A percentile compares a stretch with the other conserved stretches of the same genome.
phyloP scores from a whole-genome alignment of 2,888 invertebrate genomes.

The Tetragonisca angustula region DNA sequence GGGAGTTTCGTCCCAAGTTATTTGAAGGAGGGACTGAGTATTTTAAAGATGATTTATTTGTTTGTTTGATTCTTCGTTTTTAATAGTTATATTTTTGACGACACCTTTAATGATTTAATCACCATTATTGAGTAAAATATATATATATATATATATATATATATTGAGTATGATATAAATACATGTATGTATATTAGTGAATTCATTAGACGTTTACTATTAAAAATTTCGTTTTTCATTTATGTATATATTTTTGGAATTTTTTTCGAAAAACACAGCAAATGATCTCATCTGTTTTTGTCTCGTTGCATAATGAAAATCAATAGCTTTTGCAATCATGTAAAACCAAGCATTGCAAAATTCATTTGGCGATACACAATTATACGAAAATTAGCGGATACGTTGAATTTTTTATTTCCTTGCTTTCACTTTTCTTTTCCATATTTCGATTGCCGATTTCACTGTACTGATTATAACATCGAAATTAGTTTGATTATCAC shows the following conservation, averaged over 20 bases:
- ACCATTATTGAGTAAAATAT: not conserved
- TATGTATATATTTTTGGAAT: not conserved
- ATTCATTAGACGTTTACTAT: not conserved
- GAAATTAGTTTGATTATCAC: too few relatives aligned
- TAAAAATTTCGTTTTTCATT: not conserved
- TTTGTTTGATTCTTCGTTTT: not conserved
- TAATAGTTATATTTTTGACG: not conserved
- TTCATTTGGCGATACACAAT: conserved; percentile 4
- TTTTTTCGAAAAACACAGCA: not conserved
- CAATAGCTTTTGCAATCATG: not conserved
- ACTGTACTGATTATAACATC: too few relatives aligned
- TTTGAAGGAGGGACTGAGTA: not conserved
- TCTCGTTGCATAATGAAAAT: conserved; percentile 22
- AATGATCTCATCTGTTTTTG: not conserved
- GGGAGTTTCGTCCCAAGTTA: not conserved
- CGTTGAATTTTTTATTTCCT: conserved; percentile 20
- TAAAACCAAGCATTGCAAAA: conserved; percentile 11
- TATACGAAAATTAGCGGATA: conserved; percentile 41
- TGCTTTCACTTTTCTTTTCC: conserved; percentile 40
- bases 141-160: not conserved
- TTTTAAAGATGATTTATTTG: not conserved
- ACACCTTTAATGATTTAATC: not conserved
- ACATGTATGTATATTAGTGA: not conserved
- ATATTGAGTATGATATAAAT: not conserved
- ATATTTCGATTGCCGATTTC: not conserved